Base-by-base conservation (phyloP, 2,113 vertebrate species). In the Onychorhynchus coronatus region DNA sequence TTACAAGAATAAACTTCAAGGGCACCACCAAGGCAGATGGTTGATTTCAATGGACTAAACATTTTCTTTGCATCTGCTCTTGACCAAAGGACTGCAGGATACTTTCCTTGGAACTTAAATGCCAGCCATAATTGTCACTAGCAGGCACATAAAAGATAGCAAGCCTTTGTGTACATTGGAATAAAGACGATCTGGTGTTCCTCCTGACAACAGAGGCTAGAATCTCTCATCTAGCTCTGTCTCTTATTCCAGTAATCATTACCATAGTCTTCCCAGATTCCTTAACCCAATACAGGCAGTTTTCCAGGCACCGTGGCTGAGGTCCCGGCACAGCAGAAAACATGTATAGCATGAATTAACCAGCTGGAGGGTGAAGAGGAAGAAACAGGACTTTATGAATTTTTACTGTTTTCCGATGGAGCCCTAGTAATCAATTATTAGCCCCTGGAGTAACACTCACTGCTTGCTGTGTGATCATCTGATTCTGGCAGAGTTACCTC, bases 381-480 rank as follows among this genome's bases (percentile, higher is more conserved):
- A 76, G 67, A 86, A 88, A 80, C 3, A 66, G 3, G 72, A 63
- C 30, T 83, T 79, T 52, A 78, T 50, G 59, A 89, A 73, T 53
- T 77, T 63, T 46, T 70, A 35, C 37, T 41, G 5, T 47, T 72
- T 83, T 56, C 52, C 74, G 56, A 0, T 24, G 21, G 28, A 22
- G 49, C 23, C 31, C 56, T 88, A 41, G 55, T 76, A 89, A 95
- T 85, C 89, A 93, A 62, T 93, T 85, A 93, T 73, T 59, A 93
- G 53, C 19, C 53, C 61, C 91, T 67, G 56, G 49, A 93, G 73
- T 58, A 78, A 82, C 44, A 61, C 74, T 75, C 85, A 79, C 42
- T 79, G 58, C 68, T 92, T 78, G 31, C 46, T 90, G 49, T 95
- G 77, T 95, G 90, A 97, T 97, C 75, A 74, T 68, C 55, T 82